Evolutionary conservation across 2,888 invertebrate species (phyloP).

Genomic region (Drepana falcataria): DNA sequence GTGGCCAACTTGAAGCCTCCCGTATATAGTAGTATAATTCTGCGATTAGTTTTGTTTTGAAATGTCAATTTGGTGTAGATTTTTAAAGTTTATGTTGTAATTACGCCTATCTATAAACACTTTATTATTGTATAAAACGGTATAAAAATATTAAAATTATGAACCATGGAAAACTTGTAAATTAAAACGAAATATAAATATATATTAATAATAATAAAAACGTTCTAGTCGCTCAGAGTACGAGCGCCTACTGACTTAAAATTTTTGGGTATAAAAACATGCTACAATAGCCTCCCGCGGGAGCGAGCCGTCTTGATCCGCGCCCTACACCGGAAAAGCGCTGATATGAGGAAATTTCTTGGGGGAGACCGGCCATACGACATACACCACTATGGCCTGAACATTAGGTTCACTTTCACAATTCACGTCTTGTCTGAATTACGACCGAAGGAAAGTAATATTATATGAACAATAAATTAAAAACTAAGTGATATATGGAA

Average conservation of each 20-base stretch:
- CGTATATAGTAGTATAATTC: not conserved
- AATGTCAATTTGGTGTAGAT: slow-evolving; percentile 4
- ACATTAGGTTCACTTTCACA: slow-evolving; percentile 9
- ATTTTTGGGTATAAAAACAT: slow-evolving; percentile 80
- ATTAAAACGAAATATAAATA: slow-evolving; percentile 79
- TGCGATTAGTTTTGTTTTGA: slow-evolving; percentile 2
- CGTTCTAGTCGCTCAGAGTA: slow-evolving; percentile 76
- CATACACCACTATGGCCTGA: slow-evolving; percentile 26
- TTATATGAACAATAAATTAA: not conserved
- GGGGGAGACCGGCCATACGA: slow-evolving; percentile 17
- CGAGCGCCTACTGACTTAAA: slow-evolving; percentile 80
- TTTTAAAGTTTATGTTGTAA: slow-evolving; percentile 44
- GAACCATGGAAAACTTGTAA: slow-evolving; percentile 78
- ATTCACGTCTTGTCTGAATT: not conserved
- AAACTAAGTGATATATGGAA: not conserved
- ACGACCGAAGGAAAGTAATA: not conserved
- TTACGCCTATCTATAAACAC: slow-evolving; percentile 75
- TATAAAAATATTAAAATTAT: slow-evolving; percentile 80
- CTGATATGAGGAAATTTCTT: slow-evolving; percentile 21
- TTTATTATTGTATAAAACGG: slow-evolving; percentile 74
- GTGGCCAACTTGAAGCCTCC: slow-evolving; percentile 27
- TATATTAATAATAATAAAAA: slow-evolving; percentile 78
- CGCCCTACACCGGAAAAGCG: slow-evolving; percentile 31
- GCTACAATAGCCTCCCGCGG: slow-evolving; percentile 74
- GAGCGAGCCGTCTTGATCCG: slow-evolving; percentile 61